Evolutionary conservation across 92 coral and sea anemone species (phyloP).

Genomic region (Palythoa heliodiscus): DNA sequence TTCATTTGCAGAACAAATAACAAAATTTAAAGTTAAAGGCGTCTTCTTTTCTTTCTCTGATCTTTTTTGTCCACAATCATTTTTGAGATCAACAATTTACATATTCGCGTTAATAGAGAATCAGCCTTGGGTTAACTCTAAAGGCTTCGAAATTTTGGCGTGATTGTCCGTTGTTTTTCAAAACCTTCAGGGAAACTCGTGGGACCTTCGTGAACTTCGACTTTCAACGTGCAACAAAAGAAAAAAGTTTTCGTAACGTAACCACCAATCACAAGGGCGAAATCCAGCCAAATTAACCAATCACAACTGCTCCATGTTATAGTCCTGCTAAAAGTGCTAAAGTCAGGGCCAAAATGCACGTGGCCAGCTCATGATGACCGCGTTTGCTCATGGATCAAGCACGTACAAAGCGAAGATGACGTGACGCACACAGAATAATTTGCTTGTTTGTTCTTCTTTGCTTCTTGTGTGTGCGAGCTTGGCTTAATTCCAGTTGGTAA

Average conservation of each 20-base stretch:
- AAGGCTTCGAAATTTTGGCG: background rate
- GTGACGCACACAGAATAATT: no score
- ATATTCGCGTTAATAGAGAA: background rate
- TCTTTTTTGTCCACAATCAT: slow-evolving; percentile 10
- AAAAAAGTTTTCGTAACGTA: background rate
- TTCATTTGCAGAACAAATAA: background rate
- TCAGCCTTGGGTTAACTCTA: background rate
- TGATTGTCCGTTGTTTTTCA: no score
- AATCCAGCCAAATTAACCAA: background rate
- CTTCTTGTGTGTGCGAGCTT: no score
- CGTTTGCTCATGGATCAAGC: background rate
- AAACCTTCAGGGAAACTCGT: background rate
- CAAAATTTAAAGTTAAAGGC: background rate
- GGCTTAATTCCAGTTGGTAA: no score
- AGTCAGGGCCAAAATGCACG: slow-evolving; percentile 10
- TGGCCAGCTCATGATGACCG: slow-evolving; percentile 19
- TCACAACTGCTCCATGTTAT: background rate
- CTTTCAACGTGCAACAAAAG: background rate
- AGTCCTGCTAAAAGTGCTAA: no score
- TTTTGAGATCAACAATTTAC: background rate
- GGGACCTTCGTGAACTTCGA: background rate
- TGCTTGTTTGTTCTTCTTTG: no score
- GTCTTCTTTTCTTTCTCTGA: background rate
- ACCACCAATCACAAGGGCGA: slow-evolving; percentile 4
- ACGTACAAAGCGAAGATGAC: background rate